Percentiles rank a stretch among this genome's conserved stretches.
Conservation (phyloP, 2,888 invertebrate genomes). For the Pinctada fucata region DNA sequence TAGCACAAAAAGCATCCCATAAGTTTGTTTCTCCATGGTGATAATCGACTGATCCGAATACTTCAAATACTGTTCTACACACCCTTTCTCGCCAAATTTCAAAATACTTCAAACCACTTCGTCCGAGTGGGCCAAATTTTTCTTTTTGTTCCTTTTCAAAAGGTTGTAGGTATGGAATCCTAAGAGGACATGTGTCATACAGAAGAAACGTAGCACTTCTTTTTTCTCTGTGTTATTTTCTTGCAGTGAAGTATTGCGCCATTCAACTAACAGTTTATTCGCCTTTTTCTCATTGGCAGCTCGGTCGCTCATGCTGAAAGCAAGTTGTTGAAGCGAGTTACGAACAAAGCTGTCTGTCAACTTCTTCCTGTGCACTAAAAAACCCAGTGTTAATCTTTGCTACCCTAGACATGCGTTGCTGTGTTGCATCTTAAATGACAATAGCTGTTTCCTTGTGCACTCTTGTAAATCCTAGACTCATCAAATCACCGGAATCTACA, state of each 20-base stretch:
- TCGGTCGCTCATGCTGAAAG: constrained; percentile 31
- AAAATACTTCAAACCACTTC: constrained; percentile 37
- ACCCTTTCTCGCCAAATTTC: constrained; percentile 40
- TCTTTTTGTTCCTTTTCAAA: constrained; percentile 8
- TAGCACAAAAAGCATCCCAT: constrained; percentile 45
- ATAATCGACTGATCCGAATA: constrained; percentile 40
- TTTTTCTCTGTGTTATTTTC: background rate
- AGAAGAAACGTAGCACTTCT: constrained; percentile 30
- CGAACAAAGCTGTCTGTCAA: constrained; percentile 1
- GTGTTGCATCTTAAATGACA: background rate
- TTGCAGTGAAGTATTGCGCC: constrained; percentile 18
- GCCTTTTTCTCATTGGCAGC: constrained; percentile 32
- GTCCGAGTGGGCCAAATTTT: constrained; percentile 33
- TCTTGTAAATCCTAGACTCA: background rate
- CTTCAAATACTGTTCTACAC: constrained; percentile 31
- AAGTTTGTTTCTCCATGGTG: constrained; percentile 38
- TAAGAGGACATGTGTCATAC: constrained; percentile 45
- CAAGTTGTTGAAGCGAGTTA: constrained; percentile 19
- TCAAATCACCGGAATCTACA: constrained; percentile 13
- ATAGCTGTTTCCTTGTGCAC: constrained; percentile 7
- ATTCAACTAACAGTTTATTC: constrained; percentile 18
- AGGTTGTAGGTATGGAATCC: constrained; percentile 29
- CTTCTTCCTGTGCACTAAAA: background rate
- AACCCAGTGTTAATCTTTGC: background rate
- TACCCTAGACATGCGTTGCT: constrained; percentile 5